Evolutionary conservation across 92 coral and sea anemone genomes (phyloP), one percentile per base, ranked within the genome.

Genomic region (Isaurus tuberculatus): DNA sequence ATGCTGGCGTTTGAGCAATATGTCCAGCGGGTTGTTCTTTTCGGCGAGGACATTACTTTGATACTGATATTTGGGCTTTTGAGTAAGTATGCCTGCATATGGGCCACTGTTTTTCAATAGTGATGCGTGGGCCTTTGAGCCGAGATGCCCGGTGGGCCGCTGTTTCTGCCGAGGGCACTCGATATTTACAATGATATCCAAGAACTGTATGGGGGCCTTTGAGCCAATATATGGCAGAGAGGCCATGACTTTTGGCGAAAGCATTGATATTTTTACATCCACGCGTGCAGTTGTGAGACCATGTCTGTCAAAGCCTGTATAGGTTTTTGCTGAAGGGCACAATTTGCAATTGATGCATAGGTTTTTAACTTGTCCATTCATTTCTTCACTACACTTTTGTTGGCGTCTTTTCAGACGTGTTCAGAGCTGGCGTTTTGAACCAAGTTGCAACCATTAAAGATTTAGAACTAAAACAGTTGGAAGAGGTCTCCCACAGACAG

Each of bases 121-220:
- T 40, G 4, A 40, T 40, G 46, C 46, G 46, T 40, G 46, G 46
- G 46, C 46, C 46, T 40, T 9, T 4, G 9, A 40, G 46, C 46
- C 46, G 9, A 9, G n/a, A 27, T 63, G 69, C 69, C 69, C 69
- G 69, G 69, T 63, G n/a, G n/a, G n/a, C n/a, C n/a, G n/a, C n/a
- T n/a, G n/a, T n/a, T n/a, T n/a, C n/a, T n/a, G n/a, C n/a, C n/a
- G n/a, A n/a, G n/a, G n/a, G n/a, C n/a, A n/a, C n/a, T n/a, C 9
- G 3, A 42, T 42, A 42, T 42, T 42, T 42, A 26, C 69, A 20
- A 26, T 0, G 6, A 27, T 66, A 17, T 31, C 32, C 32, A 4
- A 30, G 25, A 29, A 16, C 7, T 6, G 27, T 25, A 25, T 22
- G 33, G 9, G 69, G 42, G 16, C 44, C 37, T 30, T 66, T 30